Evolutionary conservation across 2,888 invertebrate species (phyloP).

Genomic region (Trissolcus japonicus): DNA sequence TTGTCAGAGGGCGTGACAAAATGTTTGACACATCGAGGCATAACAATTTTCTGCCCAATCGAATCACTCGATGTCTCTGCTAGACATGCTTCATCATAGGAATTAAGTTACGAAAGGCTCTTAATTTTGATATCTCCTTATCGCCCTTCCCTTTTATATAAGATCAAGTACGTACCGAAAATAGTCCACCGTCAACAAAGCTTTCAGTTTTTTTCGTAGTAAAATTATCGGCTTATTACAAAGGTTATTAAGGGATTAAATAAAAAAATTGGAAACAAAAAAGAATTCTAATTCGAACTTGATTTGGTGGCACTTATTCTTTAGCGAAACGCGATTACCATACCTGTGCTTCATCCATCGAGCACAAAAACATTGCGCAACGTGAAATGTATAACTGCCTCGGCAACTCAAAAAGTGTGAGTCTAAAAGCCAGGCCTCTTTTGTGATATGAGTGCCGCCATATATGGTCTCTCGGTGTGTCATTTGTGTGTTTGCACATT

Average conservation of each 20-base stretch:
- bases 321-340: slow-evolving; percentile 26
- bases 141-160: slow-evolving; percentile 61
- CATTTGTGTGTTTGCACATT: slow-evolving; percentile 48
- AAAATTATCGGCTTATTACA: not conserved
- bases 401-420: slow-evolving; percentile 29
- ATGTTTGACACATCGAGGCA: slow-evolving; percentile 10
- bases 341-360: slow-evolving; percentile 37
- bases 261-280: slow-evolving; percentile 5
- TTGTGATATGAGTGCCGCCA: slow-evolving; percentile 48
- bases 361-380: slow-evolving; percentile 51
- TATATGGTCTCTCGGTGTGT: slow-evolving; percentile 36
- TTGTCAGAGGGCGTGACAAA: slow-evolving; percentile 14
- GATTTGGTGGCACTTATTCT: slow-evolving; percentile 30
- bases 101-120: slow-evolving; percentile 60
- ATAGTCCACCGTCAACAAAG: not conserved
- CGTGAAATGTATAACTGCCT: slow-evolving; percentile 36
- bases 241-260: too few species aligned
- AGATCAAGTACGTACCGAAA: slow-evolving; percentile 39
- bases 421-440: slow-evolving; percentile 41
- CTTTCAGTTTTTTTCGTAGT: too few species aligned
- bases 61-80: slow-evolving; percentile 50
- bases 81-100: slow-evolving; percentile 54
- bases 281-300: slow-evolving; percentile 18
- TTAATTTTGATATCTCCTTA: slow-evolving; percentile 67
- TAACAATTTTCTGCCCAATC: slow-evolving; percentile 25